Conservation (phyloP, 2,113 vertebrate genomes). For the Bubo scandiacus region DNA sequence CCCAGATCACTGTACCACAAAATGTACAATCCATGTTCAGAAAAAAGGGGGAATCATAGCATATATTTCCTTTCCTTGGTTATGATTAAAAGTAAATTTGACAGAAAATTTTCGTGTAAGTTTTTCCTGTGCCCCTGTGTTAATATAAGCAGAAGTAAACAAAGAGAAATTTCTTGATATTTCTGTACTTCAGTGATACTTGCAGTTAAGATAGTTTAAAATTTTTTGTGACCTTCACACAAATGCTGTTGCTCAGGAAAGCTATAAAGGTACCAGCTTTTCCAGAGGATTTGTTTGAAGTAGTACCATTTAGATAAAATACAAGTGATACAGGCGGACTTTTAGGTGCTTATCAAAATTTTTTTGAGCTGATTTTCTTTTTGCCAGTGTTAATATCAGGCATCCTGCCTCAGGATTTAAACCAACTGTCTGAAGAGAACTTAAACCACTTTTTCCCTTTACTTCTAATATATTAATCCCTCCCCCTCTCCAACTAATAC, state of each 20-base stretch:
- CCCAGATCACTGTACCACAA: background rate
- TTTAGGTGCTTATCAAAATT: background rate
- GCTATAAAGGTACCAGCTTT: background rate
- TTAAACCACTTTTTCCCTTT: background rate
- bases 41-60: background rate
- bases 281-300: background rate
- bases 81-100: background rate
- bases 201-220: background rate
- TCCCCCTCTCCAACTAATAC: background rate
- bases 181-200: background rate
- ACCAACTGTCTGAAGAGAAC: background rate
- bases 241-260: background rate
- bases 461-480: background rate
- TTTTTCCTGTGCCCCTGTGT: background rate
- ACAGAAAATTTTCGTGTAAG: background rate
- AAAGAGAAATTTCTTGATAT: background rate
- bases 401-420: background rate
- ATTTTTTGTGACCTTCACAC: background rate
- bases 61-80: background rate
- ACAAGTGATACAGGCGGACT: background rate
- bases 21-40: background rate
- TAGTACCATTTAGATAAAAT: background rate
- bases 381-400: background rate
- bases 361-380: constrained; percentile 16
- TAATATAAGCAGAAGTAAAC: background rate